Percentiles rank a stretch among this genome's conserved stretches.
Evolutionary conservation across 2,113 vertebrate genomes (phyloP).

Genomic region (Brachypodius melanocephalos): DNA sequence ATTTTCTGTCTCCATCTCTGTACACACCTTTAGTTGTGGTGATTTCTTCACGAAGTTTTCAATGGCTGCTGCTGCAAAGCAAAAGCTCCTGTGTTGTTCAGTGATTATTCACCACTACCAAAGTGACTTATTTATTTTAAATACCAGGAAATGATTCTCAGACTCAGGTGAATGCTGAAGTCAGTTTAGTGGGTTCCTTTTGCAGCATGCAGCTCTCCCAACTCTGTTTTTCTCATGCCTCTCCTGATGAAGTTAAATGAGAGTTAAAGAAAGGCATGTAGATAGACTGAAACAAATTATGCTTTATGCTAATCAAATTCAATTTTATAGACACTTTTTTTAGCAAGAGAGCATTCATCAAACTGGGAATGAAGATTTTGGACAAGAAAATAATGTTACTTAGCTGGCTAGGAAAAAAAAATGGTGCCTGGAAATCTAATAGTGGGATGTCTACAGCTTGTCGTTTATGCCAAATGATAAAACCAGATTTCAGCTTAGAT

Average conservation of each 20-base stretch:
- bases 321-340: slow-evolving; percentile 1
- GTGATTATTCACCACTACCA: background rate
- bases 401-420: background rate
- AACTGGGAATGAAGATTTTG: background rate
- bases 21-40: background rate
- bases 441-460: background rate
- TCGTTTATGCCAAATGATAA: background rate
- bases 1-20: background rate
- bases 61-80: background rate
- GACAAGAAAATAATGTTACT: slow-evolving; percentile 2
- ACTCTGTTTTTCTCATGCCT: background rate
- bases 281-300: slow-evolving; percentile 11
- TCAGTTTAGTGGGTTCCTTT: background rate
- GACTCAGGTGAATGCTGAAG: background rate
- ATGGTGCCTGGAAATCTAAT: background rate
- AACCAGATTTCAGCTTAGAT: background rate
- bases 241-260: background rate
- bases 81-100: fast-evolving
- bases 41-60: background rate
- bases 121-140: background rate
- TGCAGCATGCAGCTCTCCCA: background rate
- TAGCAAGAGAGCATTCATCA: background rate
- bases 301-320: background rate
- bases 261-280: background rate
- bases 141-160: background rate